Percentiles rank a stretch among this genome's conserved stretches.
phyloP scores from a whole-genome alignment of 2,888 invertebrate species.

The Diarsia mendica region DNA sequence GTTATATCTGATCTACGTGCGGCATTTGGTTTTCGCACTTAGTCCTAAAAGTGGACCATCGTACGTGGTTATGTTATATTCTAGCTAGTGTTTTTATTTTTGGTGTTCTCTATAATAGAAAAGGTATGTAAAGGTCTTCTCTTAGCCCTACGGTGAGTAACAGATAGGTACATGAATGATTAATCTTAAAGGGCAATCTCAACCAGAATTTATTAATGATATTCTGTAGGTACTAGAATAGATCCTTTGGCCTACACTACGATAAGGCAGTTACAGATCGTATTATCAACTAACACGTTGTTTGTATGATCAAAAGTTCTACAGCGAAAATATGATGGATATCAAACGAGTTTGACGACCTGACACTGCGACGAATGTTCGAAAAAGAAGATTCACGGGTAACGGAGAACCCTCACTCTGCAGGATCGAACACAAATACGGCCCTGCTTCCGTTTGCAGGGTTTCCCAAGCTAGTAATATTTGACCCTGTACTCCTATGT shows the following conservation, averaged over 20 bases:
- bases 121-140: neutral
- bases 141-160: neutral
- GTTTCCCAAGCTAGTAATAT: neutral
- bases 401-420: neutral
- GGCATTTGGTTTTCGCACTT: too few species aligned
- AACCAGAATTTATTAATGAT: neutral
- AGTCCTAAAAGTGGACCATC: too few species aligned
- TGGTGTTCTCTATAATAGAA: neutral
- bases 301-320: neutral
- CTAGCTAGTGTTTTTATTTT: neutral
- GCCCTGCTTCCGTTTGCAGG: neutral
- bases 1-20: too few species aligned
- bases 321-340: neutral
- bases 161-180: neutral
- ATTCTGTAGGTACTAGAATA: neutral
- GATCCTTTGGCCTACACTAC: neutral
- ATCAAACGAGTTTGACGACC: neutral
- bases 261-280: neutral
- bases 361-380: neutral
- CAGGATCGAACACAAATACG: neutral
- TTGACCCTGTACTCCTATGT: neutral
- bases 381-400: too few species aligned
- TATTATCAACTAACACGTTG: neutral
- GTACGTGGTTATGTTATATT: neutral
- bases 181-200: neutral